Percentiles rank a stretch among this genome's conserved stretches.
Conservation (phyloP, 2,888 invertebrate genomes). For the Xanthorhoe spadicearia region DNA sequence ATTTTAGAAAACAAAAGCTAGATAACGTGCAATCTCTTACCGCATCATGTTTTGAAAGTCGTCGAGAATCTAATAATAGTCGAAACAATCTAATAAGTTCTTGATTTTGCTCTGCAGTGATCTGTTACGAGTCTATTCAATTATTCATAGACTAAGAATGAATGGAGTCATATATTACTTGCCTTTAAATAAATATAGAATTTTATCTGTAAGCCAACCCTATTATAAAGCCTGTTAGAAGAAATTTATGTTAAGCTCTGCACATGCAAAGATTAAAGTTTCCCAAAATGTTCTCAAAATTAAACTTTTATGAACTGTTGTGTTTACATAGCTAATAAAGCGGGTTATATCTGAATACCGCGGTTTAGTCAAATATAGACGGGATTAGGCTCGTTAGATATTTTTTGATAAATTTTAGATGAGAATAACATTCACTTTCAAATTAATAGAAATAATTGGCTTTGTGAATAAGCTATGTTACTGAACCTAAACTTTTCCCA, state of each 20-base stretch:
- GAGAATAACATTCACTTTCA: no score
- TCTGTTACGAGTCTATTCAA: not conserved
- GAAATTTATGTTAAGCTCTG: not conserved
- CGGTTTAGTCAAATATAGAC: not conserved
- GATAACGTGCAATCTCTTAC: no score
- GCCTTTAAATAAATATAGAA: not conserved
- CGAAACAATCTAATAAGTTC: no score
- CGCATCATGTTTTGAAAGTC: no score
- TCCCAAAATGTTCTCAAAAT: not conserved
- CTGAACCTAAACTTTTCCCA: not conserved
- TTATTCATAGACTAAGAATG: not conserved
- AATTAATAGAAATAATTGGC: no score
- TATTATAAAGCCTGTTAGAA: not conserved
- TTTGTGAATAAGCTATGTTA: no score
- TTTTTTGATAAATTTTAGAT: constrained; percentile 2
- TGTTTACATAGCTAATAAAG: not conserved
- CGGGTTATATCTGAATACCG: not conserved
- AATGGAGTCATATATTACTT: not conserved
- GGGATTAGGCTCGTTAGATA: not conserved
- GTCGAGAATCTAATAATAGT: no score
- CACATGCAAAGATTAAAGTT: constrained; percentile 1
- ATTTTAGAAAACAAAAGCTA: no score
- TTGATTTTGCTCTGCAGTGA: no score
- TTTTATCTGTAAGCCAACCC: constrained; percentile 1
- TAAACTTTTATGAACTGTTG: not conserved